Percentiles rank a stretch among this genome's conserved stretches.
These are phyloP conservation scores for Empis livida DNA, from an alignment of 2,888 invertebrate genomes.

Conservation along the genomic window DNA sequence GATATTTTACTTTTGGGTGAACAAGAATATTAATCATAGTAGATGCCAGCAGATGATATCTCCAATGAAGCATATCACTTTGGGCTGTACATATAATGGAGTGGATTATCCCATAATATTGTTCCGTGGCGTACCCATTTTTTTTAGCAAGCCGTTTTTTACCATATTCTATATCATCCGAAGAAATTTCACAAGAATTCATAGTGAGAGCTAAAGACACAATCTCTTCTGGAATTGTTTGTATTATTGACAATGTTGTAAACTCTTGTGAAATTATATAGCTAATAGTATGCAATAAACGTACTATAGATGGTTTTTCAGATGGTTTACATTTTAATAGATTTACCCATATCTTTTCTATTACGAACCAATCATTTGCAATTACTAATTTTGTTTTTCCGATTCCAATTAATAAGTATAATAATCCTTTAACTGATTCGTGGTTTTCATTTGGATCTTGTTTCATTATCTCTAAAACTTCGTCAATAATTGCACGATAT, in stretches of 20 bases:
- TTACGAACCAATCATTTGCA: constrained; percentile 61
- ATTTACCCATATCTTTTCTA: constrained; percentile 63
- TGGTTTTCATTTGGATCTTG: constrained; percentile 48
- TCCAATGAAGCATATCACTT: constrained; percentile 54
- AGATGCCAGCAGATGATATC: constrained; percentile 62
- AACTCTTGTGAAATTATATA: constrained; percentile 46
- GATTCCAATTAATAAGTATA: constrained; percentile 47
- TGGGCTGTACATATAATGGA: constrained; percentile 21
- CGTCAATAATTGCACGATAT: constrained; percentile 51
- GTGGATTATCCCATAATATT: constrained; percentile 44
- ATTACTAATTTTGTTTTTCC: constrained; percentile 9
- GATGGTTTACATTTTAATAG: constrained; percentile 65
- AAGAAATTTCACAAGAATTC: constrained; percentile 13
- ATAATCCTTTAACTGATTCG: constrained; percentile 63
- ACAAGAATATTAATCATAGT: constrained; percentile 58
- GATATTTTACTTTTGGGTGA: constrained; percentile 54
- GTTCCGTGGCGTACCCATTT: constrained; percentile 37
- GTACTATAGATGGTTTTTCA: constrained; percentile 71
- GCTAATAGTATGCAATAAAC: constrained; percentile 42
- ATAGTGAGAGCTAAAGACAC: constrained; percentile 39
- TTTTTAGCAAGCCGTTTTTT: constrained; percentile 24
- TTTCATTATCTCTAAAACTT: constrained; percentile 45
- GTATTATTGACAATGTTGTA: constrained; percentile 47
- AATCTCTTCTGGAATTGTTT: constrained; percentile 41
- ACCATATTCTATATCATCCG: constrained; percentile 33